Percentiles rank a stretch among this genome's conserved stretches.
These are phyloP conservation scores for Scolopax mira DNA, from an alignment of 2,113 vertebrate species.

Conservation along the genomic window DNA sequence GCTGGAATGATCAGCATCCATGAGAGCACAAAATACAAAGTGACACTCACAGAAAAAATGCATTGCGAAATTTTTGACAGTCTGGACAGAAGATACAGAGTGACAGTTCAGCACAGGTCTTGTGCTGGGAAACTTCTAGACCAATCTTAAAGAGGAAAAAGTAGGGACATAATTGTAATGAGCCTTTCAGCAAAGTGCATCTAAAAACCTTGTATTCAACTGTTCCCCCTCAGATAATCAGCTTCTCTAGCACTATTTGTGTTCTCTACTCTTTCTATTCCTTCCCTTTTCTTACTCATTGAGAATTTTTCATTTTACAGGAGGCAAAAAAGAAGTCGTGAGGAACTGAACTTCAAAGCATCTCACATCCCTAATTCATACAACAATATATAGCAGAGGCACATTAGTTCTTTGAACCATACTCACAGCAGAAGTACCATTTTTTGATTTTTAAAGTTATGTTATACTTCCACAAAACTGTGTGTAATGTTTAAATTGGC, in stretches of 20 bases:
- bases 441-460: not conserved
- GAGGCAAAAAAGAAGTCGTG: not conserved
- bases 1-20: not conserved
- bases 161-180: not conserved
- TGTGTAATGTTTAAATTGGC: not conserved
- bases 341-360: not conserved
- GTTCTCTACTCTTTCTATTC: not conserved
- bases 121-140: not conserved
- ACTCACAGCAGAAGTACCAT: not conserved
- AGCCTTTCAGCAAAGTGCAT: not conserved
- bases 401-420: not conserved
- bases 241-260: not conserved
- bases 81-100: not conserved
- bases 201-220: not conserved
- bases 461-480: not conserved
- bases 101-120: not conserved
- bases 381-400: not conserved
- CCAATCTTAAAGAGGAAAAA: not conserved
- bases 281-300: not conserved
- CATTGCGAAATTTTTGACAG: not conserved
- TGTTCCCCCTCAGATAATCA: not conserved
- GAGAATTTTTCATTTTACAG: not conserved
- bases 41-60: not conserved
- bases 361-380: not conserved
- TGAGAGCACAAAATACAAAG: fast-evolving